These are phyloP conservation scores for Psylliodes chrysocephalus DNA, from an alignment of 2,888 invertebrate genomes.

Conservation along the genomic window DNA sequence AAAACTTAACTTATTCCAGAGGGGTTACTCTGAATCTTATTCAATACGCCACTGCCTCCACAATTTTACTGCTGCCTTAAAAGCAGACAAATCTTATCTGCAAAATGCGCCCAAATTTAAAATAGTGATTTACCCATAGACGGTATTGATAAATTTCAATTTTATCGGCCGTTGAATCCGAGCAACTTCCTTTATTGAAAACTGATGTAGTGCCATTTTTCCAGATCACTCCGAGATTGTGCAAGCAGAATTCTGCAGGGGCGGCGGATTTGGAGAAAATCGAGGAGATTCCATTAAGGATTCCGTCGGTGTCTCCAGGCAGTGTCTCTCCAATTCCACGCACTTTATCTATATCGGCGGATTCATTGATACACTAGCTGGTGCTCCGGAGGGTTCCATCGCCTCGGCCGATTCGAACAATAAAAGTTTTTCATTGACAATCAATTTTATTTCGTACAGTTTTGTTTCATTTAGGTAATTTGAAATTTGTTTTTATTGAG, in stretches of 20 bases:
- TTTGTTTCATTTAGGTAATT: neutral
- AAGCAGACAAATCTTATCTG: neutral
- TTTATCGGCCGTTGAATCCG: conserved; percentile 2
- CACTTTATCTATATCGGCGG: conserved; percentile 61
- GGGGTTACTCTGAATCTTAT: too few species aligned
- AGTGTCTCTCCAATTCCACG: conserved; percentile 57
- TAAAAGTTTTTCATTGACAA: conserved; percentile 50
- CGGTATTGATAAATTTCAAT: conserved; percentile 4
- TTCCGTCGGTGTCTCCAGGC: conserved; percentile 59
- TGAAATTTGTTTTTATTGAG: neutral
- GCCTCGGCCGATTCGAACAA: conserved; percentile 42
- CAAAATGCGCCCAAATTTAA: neutral
- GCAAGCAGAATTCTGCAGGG: conserved; percentile 76
- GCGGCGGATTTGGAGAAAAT: conserved; percentile 77
- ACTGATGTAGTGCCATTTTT: conserved; percentile 31
- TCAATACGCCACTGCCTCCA: neutral
- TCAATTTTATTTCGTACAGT: conserved; percentile 42
- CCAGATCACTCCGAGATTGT: conserved; percentile 64
- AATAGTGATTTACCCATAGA: neutral
- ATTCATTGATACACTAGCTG: conserved; percentile 59
- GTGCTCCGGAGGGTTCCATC: conserved; percentile 13
- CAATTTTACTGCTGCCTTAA: neutral
- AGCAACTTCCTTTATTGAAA: conserved; percentile 11
- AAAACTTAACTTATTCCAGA: too few species aligned
- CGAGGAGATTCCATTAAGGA: conserved; percentile 70